Percentiles rank a stretch among this genome's conserved stretches.
Evolutionary conservation across 2,113 vertebrate species (phyloP).

Genomic region (Rostratula benghalensis): DNA sequence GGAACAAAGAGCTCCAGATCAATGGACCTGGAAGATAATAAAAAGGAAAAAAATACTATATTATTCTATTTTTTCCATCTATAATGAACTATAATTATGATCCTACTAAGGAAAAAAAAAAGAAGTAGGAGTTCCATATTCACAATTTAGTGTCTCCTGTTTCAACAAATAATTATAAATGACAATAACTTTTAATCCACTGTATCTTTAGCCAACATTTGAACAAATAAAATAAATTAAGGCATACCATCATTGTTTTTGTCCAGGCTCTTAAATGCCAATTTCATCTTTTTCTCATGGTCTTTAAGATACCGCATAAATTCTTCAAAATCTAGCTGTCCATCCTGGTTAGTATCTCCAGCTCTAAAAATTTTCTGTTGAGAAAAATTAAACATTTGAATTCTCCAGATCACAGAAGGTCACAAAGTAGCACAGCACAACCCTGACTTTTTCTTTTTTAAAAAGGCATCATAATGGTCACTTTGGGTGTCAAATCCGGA

Average conservation of each 20-base stretch:
- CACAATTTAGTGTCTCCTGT: not conserved
- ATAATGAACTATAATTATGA: not conserved
- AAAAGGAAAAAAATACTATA: not conserved
- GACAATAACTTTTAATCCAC: not conserved
- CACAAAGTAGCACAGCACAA: not conserved
- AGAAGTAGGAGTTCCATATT: not conserved
- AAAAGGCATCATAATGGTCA: not conserved
- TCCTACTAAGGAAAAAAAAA: not conserved
- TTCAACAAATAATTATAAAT: not conserved
- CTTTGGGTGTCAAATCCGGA: not conserved
- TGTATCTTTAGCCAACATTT: not conserved
- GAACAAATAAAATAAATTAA: not conserved
- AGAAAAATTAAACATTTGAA: not conserved
- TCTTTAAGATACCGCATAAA: slow-evolving; percentile 93
- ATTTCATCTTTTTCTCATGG: slow-evolving; percentile 93
- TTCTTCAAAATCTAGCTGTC: slow-evolving; percentile 90
- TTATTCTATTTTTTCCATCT: not conserved
- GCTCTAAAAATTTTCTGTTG: slow-evolving; percentile 90
- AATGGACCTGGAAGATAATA: not conserved
- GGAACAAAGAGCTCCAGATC: not conserved
- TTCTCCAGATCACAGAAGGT: not conserved
- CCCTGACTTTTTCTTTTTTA: not conserved
- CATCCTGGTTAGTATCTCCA: slow-evolving; percentile 89
- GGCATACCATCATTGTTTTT: slow-evolving; percentile 91
- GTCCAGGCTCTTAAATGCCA: slow-evolving; percentile 95